Evolutionary conservation across 1,140 invertebrate species (phyloP).

Genomic region (Nephotettix cincticeps): DNA sequence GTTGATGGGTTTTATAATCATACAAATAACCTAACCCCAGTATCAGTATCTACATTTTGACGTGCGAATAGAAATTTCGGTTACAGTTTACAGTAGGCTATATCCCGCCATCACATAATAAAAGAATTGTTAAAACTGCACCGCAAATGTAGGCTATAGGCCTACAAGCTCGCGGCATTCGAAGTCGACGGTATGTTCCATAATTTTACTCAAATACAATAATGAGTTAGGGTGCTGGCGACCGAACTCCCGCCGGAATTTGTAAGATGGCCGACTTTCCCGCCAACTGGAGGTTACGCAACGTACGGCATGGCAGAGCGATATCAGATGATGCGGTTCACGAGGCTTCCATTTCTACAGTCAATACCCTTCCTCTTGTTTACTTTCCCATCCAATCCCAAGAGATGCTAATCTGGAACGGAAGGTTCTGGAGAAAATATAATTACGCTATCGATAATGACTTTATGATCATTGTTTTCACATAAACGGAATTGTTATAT

Average conservation of each 20-base stretch:
- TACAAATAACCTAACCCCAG: too few relatives aligned
- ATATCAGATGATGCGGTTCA: not conserved
- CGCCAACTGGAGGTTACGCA: not conserved
- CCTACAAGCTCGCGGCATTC: too few relatives aligned
- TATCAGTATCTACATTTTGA: too few relatives aligned
- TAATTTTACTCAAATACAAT: too few relatives aligned
- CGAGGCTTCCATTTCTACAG: not conserved
- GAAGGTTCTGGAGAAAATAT: not conserved
- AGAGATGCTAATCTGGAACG: not conserved
- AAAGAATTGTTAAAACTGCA: too few relatives aligned
- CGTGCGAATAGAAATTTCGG: too few relatives aligned
- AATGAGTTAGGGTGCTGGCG: not conserved
- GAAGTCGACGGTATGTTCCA: too few relatives aligned
- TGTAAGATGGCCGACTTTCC: constrained; percentile 8
- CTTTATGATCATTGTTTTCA: not conserved
- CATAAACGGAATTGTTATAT: too few relatives aligned
- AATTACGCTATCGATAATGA: not conserved
- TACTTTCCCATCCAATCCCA: not conserved
- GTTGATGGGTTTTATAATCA: too few relatives aligned
- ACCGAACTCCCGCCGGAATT: not conserved
- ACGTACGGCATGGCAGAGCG: not conserved
- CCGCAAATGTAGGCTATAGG: too few relatives aligned
- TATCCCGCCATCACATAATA: too few relatives aligned
- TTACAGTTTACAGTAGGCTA: too few relatives aligned
- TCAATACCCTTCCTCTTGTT: not conserved